Evolutionary conservation across 92 coral and sea anemone genomes (phyloP).

Genomic region (Phenganax stokvisi): DNA sequence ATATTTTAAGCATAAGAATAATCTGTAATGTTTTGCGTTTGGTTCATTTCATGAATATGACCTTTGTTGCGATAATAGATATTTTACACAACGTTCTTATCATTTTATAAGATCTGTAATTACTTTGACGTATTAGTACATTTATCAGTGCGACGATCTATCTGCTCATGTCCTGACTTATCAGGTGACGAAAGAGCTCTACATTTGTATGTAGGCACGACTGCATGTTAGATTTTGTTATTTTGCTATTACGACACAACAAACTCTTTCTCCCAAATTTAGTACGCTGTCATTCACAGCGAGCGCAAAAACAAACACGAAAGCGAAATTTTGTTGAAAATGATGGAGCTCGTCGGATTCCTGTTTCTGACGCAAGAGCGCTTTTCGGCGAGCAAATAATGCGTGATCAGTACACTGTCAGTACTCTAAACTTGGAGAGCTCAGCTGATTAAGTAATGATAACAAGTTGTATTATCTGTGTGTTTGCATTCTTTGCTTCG

Average conservation of each 20-base stretch:
- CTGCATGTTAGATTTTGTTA: not conserved
- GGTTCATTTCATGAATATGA: not conserved
- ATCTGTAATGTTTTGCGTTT: no score
- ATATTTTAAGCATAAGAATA: not conserved
- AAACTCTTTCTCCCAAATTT: no score
- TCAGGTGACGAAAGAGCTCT: not conserved
- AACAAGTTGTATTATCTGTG: not conserved
- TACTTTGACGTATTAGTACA: not conserved
- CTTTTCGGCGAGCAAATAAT: constrained; percentile 55
- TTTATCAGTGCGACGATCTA: not conserved
- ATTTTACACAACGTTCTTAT: not conserved
- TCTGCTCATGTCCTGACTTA: not conserved
- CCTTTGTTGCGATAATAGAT: not conserved
- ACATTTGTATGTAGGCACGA: not conserved
- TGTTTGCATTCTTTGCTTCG: not conserved
- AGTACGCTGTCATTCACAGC: no score
- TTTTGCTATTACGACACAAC: no score
- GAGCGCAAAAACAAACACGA: no score
- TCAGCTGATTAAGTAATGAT: not conserved
- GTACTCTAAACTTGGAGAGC: not conserved
- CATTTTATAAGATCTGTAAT: not conserved
- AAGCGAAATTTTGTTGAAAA: no score
- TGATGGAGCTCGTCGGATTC: not conserved
- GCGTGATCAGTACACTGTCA: constrained; percentile 51
- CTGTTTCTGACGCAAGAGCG: constrained; percentile 52